Evolutionary conservation across 2,113 vertebrate species (phyloP), one percentile per base, ranked within the genome.

Genomic region (Serinus canaria): DNA sequence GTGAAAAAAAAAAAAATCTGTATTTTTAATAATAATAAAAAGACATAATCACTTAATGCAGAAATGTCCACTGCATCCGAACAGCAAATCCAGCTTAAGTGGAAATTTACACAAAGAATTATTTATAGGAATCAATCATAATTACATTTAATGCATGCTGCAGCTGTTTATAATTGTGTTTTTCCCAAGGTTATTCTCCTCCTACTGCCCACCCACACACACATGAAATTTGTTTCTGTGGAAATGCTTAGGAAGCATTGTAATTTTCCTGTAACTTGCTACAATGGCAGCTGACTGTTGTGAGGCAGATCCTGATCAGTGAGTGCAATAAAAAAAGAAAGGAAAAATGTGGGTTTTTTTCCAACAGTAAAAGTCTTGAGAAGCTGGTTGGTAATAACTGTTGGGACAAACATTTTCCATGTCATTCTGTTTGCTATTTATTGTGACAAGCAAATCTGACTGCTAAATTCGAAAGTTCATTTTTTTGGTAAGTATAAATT

Each of bases 101-200:
- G 97, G 87, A 98, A 98, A 98, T 98, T 97, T 98, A 98, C 98
- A 98, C 98, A 98, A 98, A 98, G 98, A 99, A 99, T 99, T 98
- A 98, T 99, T 99, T 98, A 99, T 98, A 98, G 97, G 98, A 98
- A 98, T 98, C 98, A 98, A 98, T 98, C 98, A 98, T 99, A 99
- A 99, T 98, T 98, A 98, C 97, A 98, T 98, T 98, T 98, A 98
- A 98, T 98, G 96, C 97, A 96, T 98, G 97, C 98, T 98, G 98
- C 98, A 98, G 98, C 98, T 99, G 98, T 98, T 98, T 98, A 98
- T 98, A 98, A 99, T 98, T 98, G 97, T 97, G 94, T 95, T 97
- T 97, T 97, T 97, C 96, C 96, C 96, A 85, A 98, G 96, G 94
- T 98, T 96, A 93, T 97, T 94, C 95, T 86, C 79, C 85, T 96